Evolutionary conservation across 2,797 vertebrate species (phyloP).

Genomic region (Helicolenus hilgendorfi): DNA sequence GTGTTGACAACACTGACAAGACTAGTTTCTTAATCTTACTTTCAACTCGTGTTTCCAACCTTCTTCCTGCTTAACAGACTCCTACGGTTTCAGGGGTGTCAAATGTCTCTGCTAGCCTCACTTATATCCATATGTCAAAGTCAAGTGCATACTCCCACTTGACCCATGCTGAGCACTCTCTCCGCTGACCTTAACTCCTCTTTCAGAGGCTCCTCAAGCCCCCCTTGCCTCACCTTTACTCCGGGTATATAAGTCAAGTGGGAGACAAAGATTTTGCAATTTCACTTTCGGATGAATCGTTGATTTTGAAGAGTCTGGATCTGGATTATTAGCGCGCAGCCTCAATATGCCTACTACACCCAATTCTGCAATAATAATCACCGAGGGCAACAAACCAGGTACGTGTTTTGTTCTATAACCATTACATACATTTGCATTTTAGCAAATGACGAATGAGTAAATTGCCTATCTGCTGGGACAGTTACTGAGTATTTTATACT

Average conservation of each 20-base stretch:
- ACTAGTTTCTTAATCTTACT: conserved; percentile 1
- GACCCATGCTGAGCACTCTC: conserved; percentile 6
- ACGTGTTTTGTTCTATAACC: background rate
- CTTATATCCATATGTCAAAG: conserved; percentile 51
- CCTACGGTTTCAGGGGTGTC: conserved; percentile 56
- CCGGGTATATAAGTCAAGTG: conserved; percentile 65
- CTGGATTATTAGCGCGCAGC: background rate
- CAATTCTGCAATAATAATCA: conserved; percentile 15
- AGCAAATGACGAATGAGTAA: background rate
- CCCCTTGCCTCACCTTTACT: background rate
- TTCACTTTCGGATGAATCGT: background rate
- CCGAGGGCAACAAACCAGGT: conserved; percentile 72
- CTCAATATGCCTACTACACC: conserved; percentile 55
- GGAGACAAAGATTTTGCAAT: background rate
- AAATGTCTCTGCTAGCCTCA: conserved; percentile 16
- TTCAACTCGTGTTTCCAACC: background rate
- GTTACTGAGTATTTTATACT: background rate
- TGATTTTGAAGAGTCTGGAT: background rate
- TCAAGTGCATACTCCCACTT: conserved; percentile 13
- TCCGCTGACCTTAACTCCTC: conserved; percentile 46
- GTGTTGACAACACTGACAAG: conserved; percentile 37
- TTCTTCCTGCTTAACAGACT: conserved; percentile 27
- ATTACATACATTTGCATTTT: background rate
- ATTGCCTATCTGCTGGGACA: background rate
- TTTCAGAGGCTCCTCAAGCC: background rate